Evolutionary conservation across 2,888 invertebrate species (phyloP), one percentile per base, ranked within the genome.

Genomic region (Hoplodrina ambigua): DNA sequence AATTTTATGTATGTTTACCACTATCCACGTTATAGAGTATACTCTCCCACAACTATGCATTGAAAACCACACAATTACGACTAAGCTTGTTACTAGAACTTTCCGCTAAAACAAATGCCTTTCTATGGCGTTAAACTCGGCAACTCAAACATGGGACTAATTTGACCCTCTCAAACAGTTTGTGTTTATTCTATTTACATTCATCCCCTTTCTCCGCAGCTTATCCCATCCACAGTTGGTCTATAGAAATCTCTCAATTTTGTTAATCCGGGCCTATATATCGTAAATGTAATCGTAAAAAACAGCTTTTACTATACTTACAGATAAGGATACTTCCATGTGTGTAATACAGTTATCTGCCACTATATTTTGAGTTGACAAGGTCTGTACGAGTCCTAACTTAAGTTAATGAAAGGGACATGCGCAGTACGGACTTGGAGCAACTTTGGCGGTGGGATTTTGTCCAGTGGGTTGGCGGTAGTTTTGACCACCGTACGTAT

Each of bases 391-490:
- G 64, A 78, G 69, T 72, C 72, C 65, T 61, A 85, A 86, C 83
- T 80, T 75, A 75, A 71, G 53, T 79, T 77, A 71, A 79, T 78
- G 75, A 73, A 82, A 68, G 61, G 84, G 77, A 79, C 89, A 89
- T 89, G 89, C 89, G 89, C 89, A 86, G 46, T 84, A 71, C 59
- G 75, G 52, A 72, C 73, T 64, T 67, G 61, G 50, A 65, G 50
- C 30, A 81, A 83, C 75, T 87, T 85, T 79, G 65, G 67, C 72
- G 71, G 72, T 75, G 75, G 71, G 72, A 69, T 79, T 79, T 67
- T 65, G 56, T 67, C 69, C 93, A 95, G 94, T 95, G 75, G 85
- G 82, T 89, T 89, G 85, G 86, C 88, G 91, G 89, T 90, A 83
- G 83, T 85, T 86, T 81, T 67, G 73, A 86, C 76, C 82, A 81